A percentile compares a stretch with the other conserved stretches of the same genome.
Conservation (phyloP, 2,888 invertebrate genomes). For the Drosophila imparisetae region DNA sequence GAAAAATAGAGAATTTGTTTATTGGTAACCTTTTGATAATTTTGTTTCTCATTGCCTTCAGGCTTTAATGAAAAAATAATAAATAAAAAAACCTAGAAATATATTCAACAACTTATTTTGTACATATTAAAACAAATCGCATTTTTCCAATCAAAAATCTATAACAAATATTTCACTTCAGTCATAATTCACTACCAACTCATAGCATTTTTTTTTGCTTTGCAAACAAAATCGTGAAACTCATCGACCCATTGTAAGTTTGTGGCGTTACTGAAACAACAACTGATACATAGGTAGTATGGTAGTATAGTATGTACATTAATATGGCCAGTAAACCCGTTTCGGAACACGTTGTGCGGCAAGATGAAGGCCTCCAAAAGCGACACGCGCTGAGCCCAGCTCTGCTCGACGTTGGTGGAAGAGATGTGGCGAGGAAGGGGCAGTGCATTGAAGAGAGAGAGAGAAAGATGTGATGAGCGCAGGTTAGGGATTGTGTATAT, state of each 20-base stretch:
- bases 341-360: slow-evolving; percentile 75
- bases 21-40: not conserved
- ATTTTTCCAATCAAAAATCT: not conserved
- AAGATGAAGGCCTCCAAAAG: slow-evolving; percentile 71
- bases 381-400: slow-evolving; percentile 69
- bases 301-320: slow-evolving; percentile 34
- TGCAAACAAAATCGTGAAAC: slow-evolving; percentile 21
- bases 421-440: not conserved
- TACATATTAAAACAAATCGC: not conserved
- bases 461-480: slow-evolving; percentile 7
- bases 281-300: slow-evolving; percentile 42
- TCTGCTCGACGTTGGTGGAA: slow-evolving; percentile 3
- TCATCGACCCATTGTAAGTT: slow-evolving; percentile 36
- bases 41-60: too few relatives aligned
- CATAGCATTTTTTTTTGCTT: not conserved
- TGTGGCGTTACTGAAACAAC: slow-evolving; percentile 29
- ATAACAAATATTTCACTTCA: not conserved
- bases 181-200: not conserved
- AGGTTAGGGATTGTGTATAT: slow-evolving; percentile 47
- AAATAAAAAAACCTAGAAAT: not conserved
- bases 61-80: not conserved
- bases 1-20: not conserved
- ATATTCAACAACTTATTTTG: not conserved
- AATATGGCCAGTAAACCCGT: slow-evolving; percentile 67
- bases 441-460: not conserved